Base-by-base conservation (phyloP, 2,113 vertebrate genomes). In the Murina feae region DNA sequence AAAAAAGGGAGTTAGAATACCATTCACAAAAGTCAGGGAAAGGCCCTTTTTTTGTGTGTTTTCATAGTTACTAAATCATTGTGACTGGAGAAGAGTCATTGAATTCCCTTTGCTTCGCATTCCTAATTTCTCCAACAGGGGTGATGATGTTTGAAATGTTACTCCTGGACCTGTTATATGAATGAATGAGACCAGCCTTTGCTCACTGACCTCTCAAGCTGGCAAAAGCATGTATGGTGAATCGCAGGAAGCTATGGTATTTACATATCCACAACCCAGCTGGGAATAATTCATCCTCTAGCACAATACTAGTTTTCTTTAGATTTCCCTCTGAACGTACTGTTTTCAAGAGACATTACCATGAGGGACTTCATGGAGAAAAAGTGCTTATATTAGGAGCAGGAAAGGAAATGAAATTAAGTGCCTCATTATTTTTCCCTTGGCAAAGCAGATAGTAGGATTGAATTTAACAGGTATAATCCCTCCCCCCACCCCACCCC, bases 321-420 rank as follows among this genome's bases (percentile, higher is more conserved):
- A 81, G 78, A 20, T 68, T 94, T 55, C 30, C 21, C 39, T 83
- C 47, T 72, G 8, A 53, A 23, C 58, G 69, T 37, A 94, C 74
- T 76, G 47, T 87, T 93, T 74, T 79, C 55, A 63, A 55, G 39
- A 91, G 63, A 14, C 49, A 37, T 30, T 79, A 74, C 58, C 55
- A 85, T 30, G 17, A 93, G 94, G 63, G 69, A 81, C 76, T 90
- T 83, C 55, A 25, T 12, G 20, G 89, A 91, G 66, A 49, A 79
- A 63, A 39, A 86, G 25, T n/a, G 69, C 32, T 88, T 21, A 14
- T 69, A 16, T 32, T 71, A 69, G 79, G 79, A 90, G 37, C 39
- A 44, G 47, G 90, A 80, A 90, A 95, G 86, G 82, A 80, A 94
- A 89, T n/a, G 44, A 92, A 90, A 80, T 95, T 49, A 84, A 84